These are phyloP conservation scores for Aldabrachelys gigantea DNA, from an alignment of 2,113 vertebrate genomes.

Conservation along the genomic window DNA sequence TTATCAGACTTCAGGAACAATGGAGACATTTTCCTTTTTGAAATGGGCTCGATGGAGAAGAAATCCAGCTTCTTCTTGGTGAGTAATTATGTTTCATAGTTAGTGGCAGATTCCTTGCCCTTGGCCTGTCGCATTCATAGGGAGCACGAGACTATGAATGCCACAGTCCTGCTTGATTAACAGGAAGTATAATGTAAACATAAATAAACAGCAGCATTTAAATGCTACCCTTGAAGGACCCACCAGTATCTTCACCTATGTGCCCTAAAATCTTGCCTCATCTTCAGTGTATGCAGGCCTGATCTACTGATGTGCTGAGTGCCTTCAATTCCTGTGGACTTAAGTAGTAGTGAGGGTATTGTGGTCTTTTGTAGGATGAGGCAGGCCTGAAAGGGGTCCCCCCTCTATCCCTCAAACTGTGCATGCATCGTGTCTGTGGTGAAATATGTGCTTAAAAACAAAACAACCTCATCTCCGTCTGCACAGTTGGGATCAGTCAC, in stretches of 20 bases:
- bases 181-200: constrained; percentile 47
- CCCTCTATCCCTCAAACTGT: constrained; percentile 10
- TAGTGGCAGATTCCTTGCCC: constrained; percentile 19
- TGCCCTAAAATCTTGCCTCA: background rate
- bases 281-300: background rate
- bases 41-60: constrained; percentile 43
- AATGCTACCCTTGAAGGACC: background rate
- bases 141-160: constrained; percentile 52
- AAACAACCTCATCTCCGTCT: constrained; percentile 56
- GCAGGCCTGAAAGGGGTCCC: constrained; percentile 36
- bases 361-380: background rate
- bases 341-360: background rate
- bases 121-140: constrained; percentile 37
- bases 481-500: constrained; percentile 17
- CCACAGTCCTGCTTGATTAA: constrained; percentile 28
- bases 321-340: accelerated
- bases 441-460: constrained; percentile 47
- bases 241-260: background rate
- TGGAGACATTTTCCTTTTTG: constrained; percentile 49
- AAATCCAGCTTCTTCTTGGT: constrained; percentile 35
- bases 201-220: constrained; percentile 31
- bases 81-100: constrained; percentile 52
- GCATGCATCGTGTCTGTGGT: constrained; percentile 45
- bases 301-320: background rate
- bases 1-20: constrained; percentile 37